Conservation (phyloP, 30 jellyfish, hydroid and myxozoan genomes). For the Rhopilema esculentum region DNA sequence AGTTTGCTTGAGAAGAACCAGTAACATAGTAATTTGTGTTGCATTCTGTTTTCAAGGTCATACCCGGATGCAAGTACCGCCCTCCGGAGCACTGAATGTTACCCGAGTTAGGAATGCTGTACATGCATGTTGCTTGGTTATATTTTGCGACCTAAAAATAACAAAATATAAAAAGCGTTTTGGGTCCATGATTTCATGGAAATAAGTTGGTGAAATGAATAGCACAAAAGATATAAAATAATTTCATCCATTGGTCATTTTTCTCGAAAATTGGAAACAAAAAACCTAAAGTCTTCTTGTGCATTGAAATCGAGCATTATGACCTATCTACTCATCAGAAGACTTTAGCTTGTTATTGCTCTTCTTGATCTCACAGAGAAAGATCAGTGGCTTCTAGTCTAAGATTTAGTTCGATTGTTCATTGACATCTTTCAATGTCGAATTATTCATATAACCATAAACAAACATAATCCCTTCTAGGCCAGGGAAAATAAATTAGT, state of each 20-base stretch:
- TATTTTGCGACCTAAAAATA: conserved; percentile 6
- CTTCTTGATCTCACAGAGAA: no score
- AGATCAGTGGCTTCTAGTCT: no score
- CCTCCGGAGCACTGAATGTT: conserved; percentile 55
- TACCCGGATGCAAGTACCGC: conserved; percentile 28
- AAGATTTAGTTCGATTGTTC: no score
- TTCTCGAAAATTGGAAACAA: no score
- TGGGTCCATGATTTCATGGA: not conserved
- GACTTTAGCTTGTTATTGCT: no score
- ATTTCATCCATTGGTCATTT: no score
- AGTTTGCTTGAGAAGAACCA: conserved; percentile 22
- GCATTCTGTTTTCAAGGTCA: conserved; percentile 37
- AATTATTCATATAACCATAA: not conserved
- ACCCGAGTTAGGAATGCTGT: conserved; percentile 20
- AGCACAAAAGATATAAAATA: no score
- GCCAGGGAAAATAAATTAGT: not conserved
- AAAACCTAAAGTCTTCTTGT: no score
- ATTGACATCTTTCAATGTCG: no score
- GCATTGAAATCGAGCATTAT: no score
- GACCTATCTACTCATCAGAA: no score
- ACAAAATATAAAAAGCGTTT: not conserved
- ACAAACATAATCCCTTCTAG: not conserved
- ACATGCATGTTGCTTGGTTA: conserved; percentile 27
- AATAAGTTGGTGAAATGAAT: not conserved
- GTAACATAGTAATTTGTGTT: conserved; percentile 11